phyloP scores from a whole-genome alignment of 2,113 vertebrate genomes.

The Lamprotornis superbus region DNA sequence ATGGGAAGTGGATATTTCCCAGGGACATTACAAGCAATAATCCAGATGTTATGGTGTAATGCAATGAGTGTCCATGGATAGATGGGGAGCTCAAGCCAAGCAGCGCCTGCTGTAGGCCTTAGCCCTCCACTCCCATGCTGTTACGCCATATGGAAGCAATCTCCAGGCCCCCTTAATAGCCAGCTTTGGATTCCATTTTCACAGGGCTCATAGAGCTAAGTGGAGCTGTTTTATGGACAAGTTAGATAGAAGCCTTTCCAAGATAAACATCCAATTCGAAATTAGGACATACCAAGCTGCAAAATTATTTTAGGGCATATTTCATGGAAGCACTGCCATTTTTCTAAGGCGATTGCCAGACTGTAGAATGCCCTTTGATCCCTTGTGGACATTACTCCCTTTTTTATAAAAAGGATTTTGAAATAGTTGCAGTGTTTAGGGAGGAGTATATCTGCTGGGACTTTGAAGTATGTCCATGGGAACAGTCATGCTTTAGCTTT shows the following conservation, averaged over 20 bases:
- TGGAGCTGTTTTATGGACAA: conserved; percentile 98
- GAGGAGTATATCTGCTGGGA: conserved; percentile 75
- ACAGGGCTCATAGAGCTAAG: conserved; percentile 96
- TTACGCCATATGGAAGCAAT: conserved; percentile 99
- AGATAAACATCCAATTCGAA: conserved; percentile 95
- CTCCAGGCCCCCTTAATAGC: conserved; percentile 92
- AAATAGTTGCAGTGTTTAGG: conserved; percentile 78
- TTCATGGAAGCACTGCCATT: conserved; percentile 89
- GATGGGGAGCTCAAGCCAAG: conserved; percentile 89
- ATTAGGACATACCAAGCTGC: conserved; percentile 82
- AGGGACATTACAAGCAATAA: conserved; percentile 96
- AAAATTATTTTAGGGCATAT: conserved; percentile 90
- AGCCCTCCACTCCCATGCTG: conserved; percentile 91
- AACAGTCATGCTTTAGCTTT: conserved; percentile 69
- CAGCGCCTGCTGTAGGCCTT: conserved; percentile 82
- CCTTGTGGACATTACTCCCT: conserved; percentile 82
- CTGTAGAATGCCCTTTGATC: conserved; percentile 89
- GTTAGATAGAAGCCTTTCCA: conserved; percentile 97
- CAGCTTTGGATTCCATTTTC: conserved; percentile 94
- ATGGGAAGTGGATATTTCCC: conserved; percentile 96
- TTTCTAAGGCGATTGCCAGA: conserved; percentile 89
- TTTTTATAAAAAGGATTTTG: conserved; percentile 78
- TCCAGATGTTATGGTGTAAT: conserved; percentile 98
- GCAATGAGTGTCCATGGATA: conserved; percentile 93
- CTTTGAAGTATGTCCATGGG: conserved; percentile 80